Evolutionary conservation across 2,797 vertebrate genomes (phyloP), one percentile per base, ranked within the genome.

Genomic region (Crocodylus rhombifer): DNA sequence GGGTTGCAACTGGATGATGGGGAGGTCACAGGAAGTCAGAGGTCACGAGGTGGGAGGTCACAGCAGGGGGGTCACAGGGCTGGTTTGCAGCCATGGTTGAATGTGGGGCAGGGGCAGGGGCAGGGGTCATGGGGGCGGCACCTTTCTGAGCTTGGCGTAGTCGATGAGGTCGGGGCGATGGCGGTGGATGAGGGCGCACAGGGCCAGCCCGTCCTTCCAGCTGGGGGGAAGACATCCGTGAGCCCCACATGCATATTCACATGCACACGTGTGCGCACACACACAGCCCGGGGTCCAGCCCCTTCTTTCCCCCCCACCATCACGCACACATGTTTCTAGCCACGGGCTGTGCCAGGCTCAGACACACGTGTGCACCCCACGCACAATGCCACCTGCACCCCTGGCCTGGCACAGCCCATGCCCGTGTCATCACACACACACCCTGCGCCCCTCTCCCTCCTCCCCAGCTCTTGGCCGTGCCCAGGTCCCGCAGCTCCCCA

Each of bases 121-220:
- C 42, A 42, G 42, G 42, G 42, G 42, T 42, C 7, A 7, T 42
- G 42, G 42, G 42, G 42, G 42, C 42, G 10, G 23, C 4, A 99
- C 99, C 97, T 99, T 99, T 98, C 98, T 98, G 96, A 99, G 98
- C 97, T 99, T 99, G 97, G 99, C 98, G 88, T 99, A 99, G 96
- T 98, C 97, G 6, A 98, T 97, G 87, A 98, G 97, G 89, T 97
- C 97, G 0, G 98, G 99, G 97, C 99, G 98, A 97, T 99, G 99
- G 96, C 99, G 98, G 97, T 99, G 99, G 98, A 99, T 99, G 97
- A 99, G 98, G 95, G 99, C 99, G 13, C 99, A 99, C 96, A 99
- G 98, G 86, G 99, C 99, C 95, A 99, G 98, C 94, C 99, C 99
- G 14, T 99, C 99, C 97, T 99, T 99, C 99, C 99, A 99, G 94